Percentiles rank a stretch among this genome's conserved stretches.
phyloP scores from a whole-genome alignment of 2,113 vertebrate species.

The Sinocyclocheilus rhinocerous region DNA sequence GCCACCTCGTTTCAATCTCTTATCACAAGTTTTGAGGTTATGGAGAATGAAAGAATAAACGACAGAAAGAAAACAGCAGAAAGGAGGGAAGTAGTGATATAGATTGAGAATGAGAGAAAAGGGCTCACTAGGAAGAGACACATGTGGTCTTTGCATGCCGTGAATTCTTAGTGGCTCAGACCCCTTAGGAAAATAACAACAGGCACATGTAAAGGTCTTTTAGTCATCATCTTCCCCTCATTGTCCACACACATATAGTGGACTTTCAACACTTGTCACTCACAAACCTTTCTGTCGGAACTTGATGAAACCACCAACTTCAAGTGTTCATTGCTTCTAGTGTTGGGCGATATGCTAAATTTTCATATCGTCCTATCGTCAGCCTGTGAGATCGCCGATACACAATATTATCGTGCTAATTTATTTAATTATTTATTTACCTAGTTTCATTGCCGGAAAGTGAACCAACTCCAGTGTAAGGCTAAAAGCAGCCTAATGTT shows the following conservation, averaged over 20 bases:
- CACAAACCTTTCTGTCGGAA: not conserved
- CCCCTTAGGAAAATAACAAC: conserved; percentile 76
- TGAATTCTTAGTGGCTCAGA: conserved; percentile 75
- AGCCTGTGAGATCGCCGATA: too few relatives aligned
- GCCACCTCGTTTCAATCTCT: conserved; percentile 48
- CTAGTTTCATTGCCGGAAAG: too few relatives aligned
- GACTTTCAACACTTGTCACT: not conserved
- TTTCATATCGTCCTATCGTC: too few relatives aligned
- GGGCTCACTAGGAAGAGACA: conserved; percentile 42
- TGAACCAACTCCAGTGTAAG: too few relatives aligned
- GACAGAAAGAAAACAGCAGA: not conserved
- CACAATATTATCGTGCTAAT: too few relatives aligned
- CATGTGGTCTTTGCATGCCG: conserved; percentile 66
- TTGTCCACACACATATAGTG: not conserved
- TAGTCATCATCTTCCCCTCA: conserved; percentile 37
- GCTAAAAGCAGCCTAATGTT: too few relatives aligned
- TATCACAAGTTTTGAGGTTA: not conserved
- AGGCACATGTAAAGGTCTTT: conserved; percentile 70
- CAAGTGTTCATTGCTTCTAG: not conserved
- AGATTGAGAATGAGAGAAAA: conserved; percentile 53
- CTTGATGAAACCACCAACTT: not conserved
- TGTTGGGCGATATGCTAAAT: too few relatives aligned
- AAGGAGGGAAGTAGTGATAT: conserved; percentile 30
- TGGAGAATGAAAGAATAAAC: conserved; percentile 19
- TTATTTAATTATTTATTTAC: too few relatives aligned